Evolutionary conservation across 2,888 invertebrate species (phyloP), one percentile per base, ranked within the genome.

Genomic region (Acrobasis suavella): DNA sequence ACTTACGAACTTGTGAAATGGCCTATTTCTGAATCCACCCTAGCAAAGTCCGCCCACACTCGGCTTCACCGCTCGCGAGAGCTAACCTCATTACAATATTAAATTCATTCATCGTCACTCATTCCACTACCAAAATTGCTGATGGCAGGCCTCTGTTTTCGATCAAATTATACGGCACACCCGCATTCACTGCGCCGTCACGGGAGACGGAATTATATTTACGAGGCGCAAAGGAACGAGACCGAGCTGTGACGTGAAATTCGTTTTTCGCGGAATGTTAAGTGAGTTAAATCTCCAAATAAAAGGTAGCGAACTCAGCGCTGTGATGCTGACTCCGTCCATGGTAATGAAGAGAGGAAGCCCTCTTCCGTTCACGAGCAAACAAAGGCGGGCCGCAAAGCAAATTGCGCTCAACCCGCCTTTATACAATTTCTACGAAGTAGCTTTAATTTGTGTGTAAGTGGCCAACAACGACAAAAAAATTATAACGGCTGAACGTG

Each of bases 251-350:
- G 67, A 70, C 69, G 68, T 68, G 72, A 82, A 83, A 83, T 86
- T 85, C 86, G 81, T 83, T 86, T 81, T 78, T 78, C 78, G 80
- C 78, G 81, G 81, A 86, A 87, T 85, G 83, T 85, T 87, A 88
- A 90, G 83, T 85, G 86, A 89, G 89, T 91, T 87, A 90, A 91
- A 87, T 87, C 86, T 82, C 80, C 83, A 86, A 87, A 89, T 89
- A 89, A 87, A 88, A 89, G 88, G 89, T 89, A 78, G 85, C 74
- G 72, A 76, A 84, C 83, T 88, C 86, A 84, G 84, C 89, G 78
- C 75, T 71, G 69, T 70, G 64, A 69, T 82, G 85, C 85, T 83
- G 85, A 85, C 78, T 80, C 73, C 71, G 68, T 74, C 80, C 83
- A 85, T 86, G 86, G 77, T 85, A 87, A 87, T 87, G 85, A 83